Evolutionary conservation across 2,888 invertebrate species (phyloP).

Genomic region (Dolomedes plantarius): DNA sequence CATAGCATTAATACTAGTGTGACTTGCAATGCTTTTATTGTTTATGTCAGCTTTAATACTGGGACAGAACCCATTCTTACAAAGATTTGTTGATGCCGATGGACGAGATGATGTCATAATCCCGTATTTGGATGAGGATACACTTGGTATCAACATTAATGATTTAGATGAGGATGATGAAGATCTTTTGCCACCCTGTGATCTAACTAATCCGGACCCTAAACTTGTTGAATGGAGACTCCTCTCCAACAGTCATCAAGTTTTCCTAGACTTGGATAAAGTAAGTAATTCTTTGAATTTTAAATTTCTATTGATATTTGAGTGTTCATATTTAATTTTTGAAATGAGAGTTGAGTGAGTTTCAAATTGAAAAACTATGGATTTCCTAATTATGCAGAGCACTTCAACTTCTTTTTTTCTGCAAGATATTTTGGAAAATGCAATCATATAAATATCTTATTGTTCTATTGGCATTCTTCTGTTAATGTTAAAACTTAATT

Average conservation of each 20-base stretch:
- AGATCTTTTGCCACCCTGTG: slow-evolving; percentile 33
- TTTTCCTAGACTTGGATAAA: slow-evolving; percentile 32
- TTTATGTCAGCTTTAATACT: background rate
- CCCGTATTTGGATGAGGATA: slow-evolving; percentile 34
- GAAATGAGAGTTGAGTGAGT: no score
- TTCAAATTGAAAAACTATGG: no score
- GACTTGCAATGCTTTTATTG: background rate
- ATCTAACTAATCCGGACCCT: slow-evolving; percentile 29
- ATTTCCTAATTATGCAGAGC: no score
- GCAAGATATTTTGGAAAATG: no score
- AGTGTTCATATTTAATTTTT: no score
- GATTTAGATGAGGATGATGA: slow-evolving; percentile 44
- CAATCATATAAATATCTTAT: no score
- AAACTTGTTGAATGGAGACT: slow-evolving; percentile 47
- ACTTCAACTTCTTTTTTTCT: no score
- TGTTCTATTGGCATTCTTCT: no score
- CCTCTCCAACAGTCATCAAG: slow-evolving; percentile 40
- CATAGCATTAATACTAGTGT: no score
- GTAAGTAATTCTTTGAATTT: slow-evolving; percentile 38
- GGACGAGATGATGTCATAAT: slow-evolving; percentile 29
- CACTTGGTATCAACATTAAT: slow-evolving; percentile 31
- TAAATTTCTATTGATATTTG: no score
- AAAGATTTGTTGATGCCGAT: slow-evolving; percentile 8
- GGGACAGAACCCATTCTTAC: background rate
- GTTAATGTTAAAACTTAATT: no score